Evolutionary conservation across 2,113 vertebrate species (phyloP), one percentile per base, ranked within the genome.

Genomic region (Lampris megalopsis): DNA sequence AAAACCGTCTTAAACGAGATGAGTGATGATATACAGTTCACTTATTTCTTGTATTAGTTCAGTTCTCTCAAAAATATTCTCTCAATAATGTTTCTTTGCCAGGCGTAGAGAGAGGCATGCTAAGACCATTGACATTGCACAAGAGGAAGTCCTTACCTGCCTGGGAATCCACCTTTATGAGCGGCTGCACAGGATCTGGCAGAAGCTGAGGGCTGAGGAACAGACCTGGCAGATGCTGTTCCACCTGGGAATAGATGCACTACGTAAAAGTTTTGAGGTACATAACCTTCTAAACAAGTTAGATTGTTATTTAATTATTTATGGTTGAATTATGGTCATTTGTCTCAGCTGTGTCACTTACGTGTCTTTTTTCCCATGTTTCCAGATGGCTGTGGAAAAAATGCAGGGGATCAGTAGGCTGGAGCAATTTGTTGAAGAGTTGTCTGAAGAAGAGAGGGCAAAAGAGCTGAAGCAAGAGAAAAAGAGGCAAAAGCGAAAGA

Each of bases 211-310:
- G 73, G 97, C 96, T 0, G 97, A 99, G 90, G 97, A 98, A 68
- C 98, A 99, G 83, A 99, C 97, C 0, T 99, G 97, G 97, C 97
- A 98, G 90, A 96, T 99, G 93, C 94, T 99, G 60, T 98, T 98
- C 67, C 97, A 98, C 88, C 92, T 99, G 70, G 97, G 97, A 45
- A 95, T 99, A 0, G 97, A 98, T 75, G 96, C 97, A 63, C 86
- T 99, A 43, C 97, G 97, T 42, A 99, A 98, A 91, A 96, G 96
- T 86, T 99, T 99, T 83, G 98, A 99, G 96, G 98, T 99, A 76
- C 43, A 38, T 35, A 48, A n/a, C 11, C n/a, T 36, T 71, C 7
- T n/a, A 10, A 71, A 5, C 9, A 4, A 1, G 1, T 38, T 60
- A 36, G n/a, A 24, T 1, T 0, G 56, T 24, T 24, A 57, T 56